Evolutionary conservation across 2,113 vertebrate species (phyloP).

Genomic region (Phocoena phocoena): DNA sequence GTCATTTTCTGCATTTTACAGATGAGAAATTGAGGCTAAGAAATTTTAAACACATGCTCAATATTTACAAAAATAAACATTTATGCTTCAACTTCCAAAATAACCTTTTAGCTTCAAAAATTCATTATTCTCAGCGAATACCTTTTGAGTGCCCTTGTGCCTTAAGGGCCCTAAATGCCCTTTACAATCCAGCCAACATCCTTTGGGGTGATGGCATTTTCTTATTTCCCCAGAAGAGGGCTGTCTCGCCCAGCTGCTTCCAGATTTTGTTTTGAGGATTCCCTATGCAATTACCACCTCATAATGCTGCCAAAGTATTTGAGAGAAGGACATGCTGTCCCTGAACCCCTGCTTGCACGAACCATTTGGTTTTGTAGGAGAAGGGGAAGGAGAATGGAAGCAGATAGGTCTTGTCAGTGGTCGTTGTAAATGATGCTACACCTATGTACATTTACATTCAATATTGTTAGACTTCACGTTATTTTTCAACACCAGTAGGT

Average conservation of each 20-base stretch:
- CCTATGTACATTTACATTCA: neutral
- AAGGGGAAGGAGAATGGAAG: neutral
- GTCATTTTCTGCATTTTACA: neutral
- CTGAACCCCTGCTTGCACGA: neutral
- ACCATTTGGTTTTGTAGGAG: neutral
- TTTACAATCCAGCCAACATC: neutral
- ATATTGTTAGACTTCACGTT: neutral
- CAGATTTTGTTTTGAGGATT: neutral
- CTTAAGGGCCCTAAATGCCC: no score
- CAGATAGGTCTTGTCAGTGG: neutral
- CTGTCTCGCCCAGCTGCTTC: neutral
- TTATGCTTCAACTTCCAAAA: neutral
- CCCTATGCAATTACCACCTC: neutral
- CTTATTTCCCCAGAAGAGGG: constrained; percentile 40
- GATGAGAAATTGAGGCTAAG: neutral
- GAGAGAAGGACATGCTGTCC: neutral
- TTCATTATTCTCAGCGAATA: neutral
- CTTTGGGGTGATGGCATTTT: neutral
- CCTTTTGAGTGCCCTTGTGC: neutral
- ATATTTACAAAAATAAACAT: neutral
- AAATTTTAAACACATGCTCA: neutral
- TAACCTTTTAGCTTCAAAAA: neutral
- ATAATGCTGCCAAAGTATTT: neutral
- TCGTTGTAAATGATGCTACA: neutral
- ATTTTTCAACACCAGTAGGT: neutral